These are phyloP conservation scores for Eilema depressum DNA, from an alignment of 2,888 invertebrate species.

Conservation along the genomic window DNA sequence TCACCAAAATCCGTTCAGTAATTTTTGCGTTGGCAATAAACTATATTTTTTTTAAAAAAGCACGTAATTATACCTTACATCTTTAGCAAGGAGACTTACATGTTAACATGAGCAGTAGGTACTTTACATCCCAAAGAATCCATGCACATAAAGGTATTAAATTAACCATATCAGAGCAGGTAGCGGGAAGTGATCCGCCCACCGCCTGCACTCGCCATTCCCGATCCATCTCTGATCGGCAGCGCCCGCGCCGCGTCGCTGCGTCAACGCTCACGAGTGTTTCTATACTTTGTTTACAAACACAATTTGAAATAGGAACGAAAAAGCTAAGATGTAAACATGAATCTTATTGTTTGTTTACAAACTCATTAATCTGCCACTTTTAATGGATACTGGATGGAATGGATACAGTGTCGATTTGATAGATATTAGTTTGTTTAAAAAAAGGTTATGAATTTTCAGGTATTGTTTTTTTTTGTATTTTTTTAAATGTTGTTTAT, in stretches of 20 bases:
- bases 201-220: constrained; percentile 58
- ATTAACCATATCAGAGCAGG: constrained; percentile 5
- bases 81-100: background rate
- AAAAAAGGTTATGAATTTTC: background rate
- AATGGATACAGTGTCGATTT: constrained; percentile 19
- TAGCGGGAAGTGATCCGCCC: constrained; percentile 83
- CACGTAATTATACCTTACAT: background rate
- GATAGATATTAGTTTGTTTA: constrained; percentile 8
- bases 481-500: too few species aligned
- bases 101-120: background rate
- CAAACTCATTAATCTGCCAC: constrained; percentile 5
- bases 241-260: constrained; percentile 35
- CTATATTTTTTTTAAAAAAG: too few species aligned
- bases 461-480: background rate
- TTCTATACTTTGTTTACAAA: constrained; percentile 2
- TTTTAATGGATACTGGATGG: constrained; percentile 11
- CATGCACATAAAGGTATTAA: background rate
- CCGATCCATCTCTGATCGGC: constrained; percentile 46
- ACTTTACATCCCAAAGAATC: background rate
- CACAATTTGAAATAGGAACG: constrained; percentile 2
- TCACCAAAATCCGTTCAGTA: too few species aligned
- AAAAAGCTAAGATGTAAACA: constrained; percentile 15
- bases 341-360: constrained; percentile 20
- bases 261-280: constrained; percentile 19
- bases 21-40: too few species aligned